Conservation (phyloP, 2,113 vertebrate species). For the Brachirus orientalis region DNA sequence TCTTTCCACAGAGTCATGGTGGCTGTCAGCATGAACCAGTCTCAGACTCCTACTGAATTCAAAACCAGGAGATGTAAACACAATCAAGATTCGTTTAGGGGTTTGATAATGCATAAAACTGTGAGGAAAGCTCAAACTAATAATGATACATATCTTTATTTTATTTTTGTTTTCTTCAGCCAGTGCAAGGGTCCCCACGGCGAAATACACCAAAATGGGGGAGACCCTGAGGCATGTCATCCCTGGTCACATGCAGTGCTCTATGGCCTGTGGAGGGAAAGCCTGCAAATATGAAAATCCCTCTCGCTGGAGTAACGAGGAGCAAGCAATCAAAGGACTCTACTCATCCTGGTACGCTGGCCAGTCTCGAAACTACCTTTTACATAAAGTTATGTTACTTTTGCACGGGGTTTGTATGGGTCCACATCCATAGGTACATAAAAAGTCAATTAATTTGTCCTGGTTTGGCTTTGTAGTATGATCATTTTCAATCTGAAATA, state of each 20-base stretch:
- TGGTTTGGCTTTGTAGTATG: not conserved
- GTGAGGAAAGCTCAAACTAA: not conserved
- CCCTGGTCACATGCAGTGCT: slow-evolving; percentile 95
- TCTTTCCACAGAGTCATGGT: slow-evolving; percentile 87
- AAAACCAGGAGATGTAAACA: slow-evolving; percentile 82
- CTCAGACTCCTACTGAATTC: slow-evolving; percentile 56
- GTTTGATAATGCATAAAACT: not conserved
- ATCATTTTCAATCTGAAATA: not conserved
- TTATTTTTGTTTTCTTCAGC: slow-evolving; percentile 67
- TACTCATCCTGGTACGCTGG: slow-evolving; percentile 93
- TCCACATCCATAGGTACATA: slow-evolving; percentile 9
- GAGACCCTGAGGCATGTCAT: slow-evolving; percentile 95
- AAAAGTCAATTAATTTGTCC: slow-evolving; percentile 22
- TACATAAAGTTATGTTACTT: not conserved
- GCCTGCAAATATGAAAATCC: slow-evolving; percentile 98
- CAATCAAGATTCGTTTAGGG: not conserved
- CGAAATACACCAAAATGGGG: slow-evolving; percentile 96
- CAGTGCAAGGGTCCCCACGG: slow-evolving; percentile 84
- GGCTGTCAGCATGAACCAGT: slow-evolving; percentile 80
- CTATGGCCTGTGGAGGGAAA: slow-evolving; percentile 93
- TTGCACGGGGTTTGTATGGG: not conserved
- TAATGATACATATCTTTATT: not conserved
- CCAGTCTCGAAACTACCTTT: not conserved
- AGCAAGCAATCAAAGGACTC: slow-evolving; percentile 92
- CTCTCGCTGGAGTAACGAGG: slow-evolving; percentile 89